These are phyloP conservation scores for Acleris holmiana DNA, from an alignment of 2,888 invertebrate genomes.

Conservation along the genomic window DNA sequence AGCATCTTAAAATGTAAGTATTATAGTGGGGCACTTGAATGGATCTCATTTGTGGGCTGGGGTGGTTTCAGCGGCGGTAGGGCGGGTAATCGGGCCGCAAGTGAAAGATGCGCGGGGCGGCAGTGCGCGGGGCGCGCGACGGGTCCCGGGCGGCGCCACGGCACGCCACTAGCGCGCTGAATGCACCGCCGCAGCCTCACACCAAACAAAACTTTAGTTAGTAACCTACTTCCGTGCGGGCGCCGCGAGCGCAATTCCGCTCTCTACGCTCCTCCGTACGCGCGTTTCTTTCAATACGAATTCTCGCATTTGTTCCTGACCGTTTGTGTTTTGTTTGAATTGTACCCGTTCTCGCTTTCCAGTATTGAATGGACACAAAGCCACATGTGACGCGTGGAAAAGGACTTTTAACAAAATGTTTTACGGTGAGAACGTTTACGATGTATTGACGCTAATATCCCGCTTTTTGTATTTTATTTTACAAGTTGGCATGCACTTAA, in stretches of 20 bases:
- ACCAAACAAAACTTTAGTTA: slow-evolving; percentile 84
- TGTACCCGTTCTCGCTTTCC: slow-evolving; percentile 56
- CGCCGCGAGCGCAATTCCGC: slow-evolving; percentile 71
- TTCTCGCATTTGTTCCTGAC: slow-evolving; percentile 55
- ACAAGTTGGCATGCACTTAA: slow-evolving; percentile 73
- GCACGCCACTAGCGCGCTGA: slow-evolving; percentile 61
- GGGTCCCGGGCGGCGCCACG: slow-evolving; percentile 54
- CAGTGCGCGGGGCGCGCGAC: slow-evolving; percentile 53
- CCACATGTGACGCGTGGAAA: slow-evolving; percentile 63
- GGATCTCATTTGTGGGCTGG: slow-evolving; percentile 47
- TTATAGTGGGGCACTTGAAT: slow-evolving; percentile 44
- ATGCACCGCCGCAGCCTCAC: slow-evolving; percentile 82
- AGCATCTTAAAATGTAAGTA: slow-evolving; percentile 42
- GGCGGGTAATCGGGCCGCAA: slow-evolving; percentile 67
- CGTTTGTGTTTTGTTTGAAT: slow-evolving; percentile 71
- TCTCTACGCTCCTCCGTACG: slow-evolving; percentile 48
- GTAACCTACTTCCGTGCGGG: slow-evolving; percentile 84
- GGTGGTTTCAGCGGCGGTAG: slow-evolving; percentile 51
- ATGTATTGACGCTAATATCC: slow-evolving; percentile 60
- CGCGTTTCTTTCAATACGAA: slow-evolving; percentile 17
- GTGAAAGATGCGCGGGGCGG: slow-evolving; percentile 71
- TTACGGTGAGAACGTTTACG: slow-evolving; percentile 77
- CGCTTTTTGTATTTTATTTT: slow-evolving; percentile 64
- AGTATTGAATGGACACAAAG: slow-evolving; percentile 73
- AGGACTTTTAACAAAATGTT: slow-evolving; percentile 78